Conservation (phyloP, 2,888 invertebrate genomes). For the Ellobium chinense region DNA sequence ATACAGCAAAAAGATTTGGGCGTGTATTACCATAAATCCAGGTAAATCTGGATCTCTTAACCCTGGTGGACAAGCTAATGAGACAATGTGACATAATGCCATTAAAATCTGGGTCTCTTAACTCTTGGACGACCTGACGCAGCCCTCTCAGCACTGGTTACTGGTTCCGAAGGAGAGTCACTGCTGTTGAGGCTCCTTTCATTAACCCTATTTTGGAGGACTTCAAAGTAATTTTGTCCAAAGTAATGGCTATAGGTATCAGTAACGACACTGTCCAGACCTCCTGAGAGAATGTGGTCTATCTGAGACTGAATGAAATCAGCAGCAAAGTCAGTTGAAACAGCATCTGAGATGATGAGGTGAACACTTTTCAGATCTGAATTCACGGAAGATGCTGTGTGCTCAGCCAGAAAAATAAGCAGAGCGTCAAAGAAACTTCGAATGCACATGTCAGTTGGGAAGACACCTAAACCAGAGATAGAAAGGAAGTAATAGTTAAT, state of each 20-base stretch:
- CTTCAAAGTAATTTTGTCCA: not conserved
- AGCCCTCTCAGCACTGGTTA: constrained; percentile 18
- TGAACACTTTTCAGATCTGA: constrained; percentile 25
- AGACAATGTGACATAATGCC: too few species aligned
- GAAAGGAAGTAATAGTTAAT: too few species aligned
- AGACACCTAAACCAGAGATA: too few species aligned
- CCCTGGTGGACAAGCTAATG: too few species aligned
- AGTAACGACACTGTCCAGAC: constrained; percentile 10
- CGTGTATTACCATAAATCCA: too few species aligned
- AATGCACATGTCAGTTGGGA: constrained; percentile 33
- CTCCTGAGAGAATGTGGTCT: not conserved
- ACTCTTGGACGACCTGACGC: constrained; percentile 37
- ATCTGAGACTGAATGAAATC: constrained; percentile 36
- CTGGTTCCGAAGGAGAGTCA: not conserved
- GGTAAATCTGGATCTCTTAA: too few species aligned
- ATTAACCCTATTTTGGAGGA: not conserved
- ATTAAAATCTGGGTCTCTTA: constrained; percentile 34
- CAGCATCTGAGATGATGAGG: constrained; percentile 32
- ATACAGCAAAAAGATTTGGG: too few species aligned
- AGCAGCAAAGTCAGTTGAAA: constrained; percentile 37
- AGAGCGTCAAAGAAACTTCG: constrained; percentile 47
- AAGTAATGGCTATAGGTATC: not conserved
- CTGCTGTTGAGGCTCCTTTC: not conserved
- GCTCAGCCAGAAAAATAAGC: constrained; percentile 46
- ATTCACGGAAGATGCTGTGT: not conserved